Conservation (phyloP, 2,113 vertebrate species). For the Glaucomys volans region DNA sequence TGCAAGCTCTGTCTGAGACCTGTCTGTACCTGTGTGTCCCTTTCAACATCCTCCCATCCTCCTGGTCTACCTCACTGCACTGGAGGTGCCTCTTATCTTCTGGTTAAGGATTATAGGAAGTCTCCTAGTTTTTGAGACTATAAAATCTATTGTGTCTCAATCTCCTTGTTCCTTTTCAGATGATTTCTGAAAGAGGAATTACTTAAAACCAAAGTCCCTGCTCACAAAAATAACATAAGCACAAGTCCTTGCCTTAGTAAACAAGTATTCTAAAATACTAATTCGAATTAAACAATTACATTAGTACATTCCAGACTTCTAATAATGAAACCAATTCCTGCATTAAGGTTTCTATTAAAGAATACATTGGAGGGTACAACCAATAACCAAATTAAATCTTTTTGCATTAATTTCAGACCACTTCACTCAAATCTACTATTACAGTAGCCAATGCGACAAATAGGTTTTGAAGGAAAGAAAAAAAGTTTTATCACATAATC, state of each 20-base stretch:
- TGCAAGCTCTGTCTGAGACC: neutral
- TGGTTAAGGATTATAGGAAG: neutral
- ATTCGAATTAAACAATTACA: slow-evolving; percentile 9
- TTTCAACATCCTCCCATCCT: neutral
- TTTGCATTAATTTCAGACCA: neutral
- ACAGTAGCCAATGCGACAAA: neutral
- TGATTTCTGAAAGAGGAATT: slow-evolving; percentile 49
- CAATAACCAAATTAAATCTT: neutral
- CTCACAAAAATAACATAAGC: slow-evolving; percentile 32
- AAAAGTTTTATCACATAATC: neutral
- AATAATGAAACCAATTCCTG: neutral
- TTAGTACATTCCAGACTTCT: neutral
- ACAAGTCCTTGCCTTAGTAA: neutral
- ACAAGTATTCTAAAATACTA: slow-evolving; percentile 17
- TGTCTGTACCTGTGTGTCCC: neutral
- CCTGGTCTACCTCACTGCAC: neutral
- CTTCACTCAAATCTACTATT: neutral
- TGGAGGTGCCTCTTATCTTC: neutral
- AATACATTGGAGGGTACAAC: neutral
- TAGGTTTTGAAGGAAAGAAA: slow-evolving; percentile 20
- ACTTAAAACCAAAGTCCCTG: slow-evolving; percentile 36
- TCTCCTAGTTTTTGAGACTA: neutral
- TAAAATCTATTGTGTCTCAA: neutral
- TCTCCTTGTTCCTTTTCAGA: slow-evolving; percentile 34
- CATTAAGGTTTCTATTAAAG: neutral